Base-by-base conservation (phyloP, 2,113 vertebrate species). In the Aplodontia rufa region DNA sequence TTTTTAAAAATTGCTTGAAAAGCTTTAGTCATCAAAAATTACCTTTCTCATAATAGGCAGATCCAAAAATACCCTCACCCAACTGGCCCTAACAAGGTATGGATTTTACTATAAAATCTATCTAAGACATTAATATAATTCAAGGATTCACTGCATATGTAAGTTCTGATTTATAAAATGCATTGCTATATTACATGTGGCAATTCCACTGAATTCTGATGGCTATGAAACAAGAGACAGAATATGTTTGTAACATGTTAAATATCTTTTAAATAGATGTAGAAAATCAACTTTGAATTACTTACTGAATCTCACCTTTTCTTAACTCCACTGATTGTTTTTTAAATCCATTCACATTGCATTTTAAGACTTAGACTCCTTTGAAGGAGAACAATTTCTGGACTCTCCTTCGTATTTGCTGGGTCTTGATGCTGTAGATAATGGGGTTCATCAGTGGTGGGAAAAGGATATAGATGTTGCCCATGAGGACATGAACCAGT, bases 401-500 rank as follows among this genome's bases (percentile, higher is more conserved):
- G 0, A 94, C 35, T 66, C 89, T 94, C 2, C 32, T 69, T 17
- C 64, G 53, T 86, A 91, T 95, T n/a, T 86, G 88, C 0, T 91
- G 53, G 5, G 87, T 95, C 53, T 91, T 95, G n/a, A 95, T 91
- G 2, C 93, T 95, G 12, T 96, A 97, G 68, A 97, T 96, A 7
- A 97, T 71, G 17, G 96, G 96, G 35, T 97, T 97, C 92, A 97
- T 92, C 47, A 97, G 69, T 0, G 96, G 95, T 28, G 96, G 95
- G 1, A 97, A 85, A 45, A 96, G 66, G 20, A 97, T 97, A 28
- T 97, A 98, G 45, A 97, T 28, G 3, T 96, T 96, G 10, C 97
- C 96, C 93, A 97, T 96, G 28, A 96, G 92, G 7, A 97, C 90
- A n/a, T 95, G 97, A 24, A 97, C 95, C 30, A 93, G 5, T 20